Conservation (phyloP, 2,797 vertebrate species). For the Enteromius fasciolatus region DNA sequence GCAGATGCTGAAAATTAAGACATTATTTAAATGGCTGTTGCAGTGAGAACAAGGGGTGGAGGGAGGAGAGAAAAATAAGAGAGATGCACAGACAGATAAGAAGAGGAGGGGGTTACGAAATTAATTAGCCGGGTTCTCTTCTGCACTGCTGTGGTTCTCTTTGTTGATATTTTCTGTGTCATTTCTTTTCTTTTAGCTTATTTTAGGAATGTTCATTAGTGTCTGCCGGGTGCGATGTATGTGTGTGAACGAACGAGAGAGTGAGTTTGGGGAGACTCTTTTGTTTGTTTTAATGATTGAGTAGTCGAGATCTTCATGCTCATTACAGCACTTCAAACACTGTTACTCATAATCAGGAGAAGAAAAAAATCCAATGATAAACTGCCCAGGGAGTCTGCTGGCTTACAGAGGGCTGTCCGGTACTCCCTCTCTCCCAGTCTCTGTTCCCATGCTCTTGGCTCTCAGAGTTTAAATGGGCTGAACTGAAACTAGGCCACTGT, state of each 20-base stretch:
- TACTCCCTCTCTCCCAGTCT: conserved; percentile 7
- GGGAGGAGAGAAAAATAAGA: conserved; percentile 48
- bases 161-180: conserved; percentile 55
- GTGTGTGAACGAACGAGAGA: conserved; percentile 11
- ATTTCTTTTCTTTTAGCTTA: conserved; percentile 17
- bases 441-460: conserved; percentile 28
- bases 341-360: conserved; percentile 52
- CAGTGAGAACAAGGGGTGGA: conserved; percentile 50
- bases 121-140: conserved; percentile 50
- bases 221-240: conserved; percentile 40
- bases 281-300: conserved; percentile 65
- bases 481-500: conserved; percentile 46
- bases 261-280: conserved; percentile 46
- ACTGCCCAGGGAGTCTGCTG: conserved; percentile 27
- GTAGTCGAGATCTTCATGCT: conserved; percentile 62
- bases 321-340: conserved; percentile 68
- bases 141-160: conserved; percentile 33
- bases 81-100: conserved; percentile 54
- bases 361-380: conserved; percentile 33
- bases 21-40: conserved; percentile 82
- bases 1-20: conserved; percentile 83
- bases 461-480: conserved; percentile 36
- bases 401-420: not conserved
- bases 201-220: conserved; percentile 46
- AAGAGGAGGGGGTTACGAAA: conserved; percentile 46